These are phyloP conservation scores for Steatornis caripensis DNA, from an alignment of 2,113 vertebrate species.

Conservation along the genomic window DNA sequence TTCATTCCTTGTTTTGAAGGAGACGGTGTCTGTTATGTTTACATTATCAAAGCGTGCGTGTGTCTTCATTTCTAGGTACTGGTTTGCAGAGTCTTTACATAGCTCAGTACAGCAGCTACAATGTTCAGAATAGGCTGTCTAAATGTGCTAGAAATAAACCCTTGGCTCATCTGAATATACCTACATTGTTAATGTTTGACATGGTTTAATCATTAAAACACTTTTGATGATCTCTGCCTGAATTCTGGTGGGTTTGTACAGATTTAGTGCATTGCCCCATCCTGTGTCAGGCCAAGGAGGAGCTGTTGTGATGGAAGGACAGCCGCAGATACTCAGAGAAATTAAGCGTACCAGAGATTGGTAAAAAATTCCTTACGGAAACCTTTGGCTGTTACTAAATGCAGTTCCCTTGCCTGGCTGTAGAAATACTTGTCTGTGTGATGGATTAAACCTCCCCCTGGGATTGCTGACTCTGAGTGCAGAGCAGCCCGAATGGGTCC, in stretches of 20 bases:
- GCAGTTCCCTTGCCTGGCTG: background rate
- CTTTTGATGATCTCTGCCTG: conserved; percentile 72
- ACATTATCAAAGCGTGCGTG: conserved; percentile 64
- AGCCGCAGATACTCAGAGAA: background rate
- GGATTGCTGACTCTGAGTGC: background rate
- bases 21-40: conserved; percentile 73
- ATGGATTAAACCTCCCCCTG: background rate
- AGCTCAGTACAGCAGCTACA: conserved; percentile 72
- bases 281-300: background rate
- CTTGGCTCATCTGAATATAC: conserved; percentile 72
- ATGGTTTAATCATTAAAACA: conserved; percentile 81
- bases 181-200: conserved; percentile 71
- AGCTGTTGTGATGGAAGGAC: background rate
- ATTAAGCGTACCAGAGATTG: background rate
- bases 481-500: background rate
- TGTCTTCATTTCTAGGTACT: conserved; percentile 75
- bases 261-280: background rate
- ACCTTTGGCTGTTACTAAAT: background rate
- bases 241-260: conserved; percentile 18
- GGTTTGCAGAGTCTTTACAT: conserved; percentile 73
- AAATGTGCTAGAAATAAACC: conserved; percentile 71
- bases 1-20: conserved; percentile 68
- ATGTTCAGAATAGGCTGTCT: conserved; percentile 63
- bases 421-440: background rate
- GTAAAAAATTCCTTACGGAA: background rate